These are phyloP conservation scores for Callospermophilus lateralis DNA, from an alignment of 2,113 vertebrate genomes.

Conservation along the genomic window DNA sequence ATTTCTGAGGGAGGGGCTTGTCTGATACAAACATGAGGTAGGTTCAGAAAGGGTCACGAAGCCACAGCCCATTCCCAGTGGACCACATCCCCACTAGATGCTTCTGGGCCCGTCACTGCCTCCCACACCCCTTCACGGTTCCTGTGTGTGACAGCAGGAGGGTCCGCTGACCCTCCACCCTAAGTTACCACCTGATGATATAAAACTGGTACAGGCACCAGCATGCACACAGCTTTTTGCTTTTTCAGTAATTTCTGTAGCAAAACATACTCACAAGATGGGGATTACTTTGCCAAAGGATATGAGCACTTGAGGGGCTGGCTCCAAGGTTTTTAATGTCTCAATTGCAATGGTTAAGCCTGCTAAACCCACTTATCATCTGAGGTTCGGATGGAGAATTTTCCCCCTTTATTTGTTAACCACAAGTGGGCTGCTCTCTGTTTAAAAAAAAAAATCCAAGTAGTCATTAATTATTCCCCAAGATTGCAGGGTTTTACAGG, in stretches of 20 bases:
- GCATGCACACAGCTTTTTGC: background rate
- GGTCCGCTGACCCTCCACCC: background rate
- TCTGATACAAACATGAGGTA: background rate
- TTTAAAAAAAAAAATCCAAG: slow-evolving; percentile 67
- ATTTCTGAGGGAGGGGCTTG: background rate
- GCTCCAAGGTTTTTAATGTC: slow-evolving; percentile 55
- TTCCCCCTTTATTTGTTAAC: slow-evolving; percentile 66
- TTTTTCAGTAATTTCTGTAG: slow-evolving; percentile 45
- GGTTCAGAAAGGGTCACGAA: background rate
- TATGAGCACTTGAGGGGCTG: background rate
- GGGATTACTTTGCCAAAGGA: slow-evolving; percentile 23
- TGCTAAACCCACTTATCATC: slow-evolving; percentile 51
- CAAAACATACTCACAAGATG: background rate
- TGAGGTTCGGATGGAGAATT: slow-evolving; percentile 34
- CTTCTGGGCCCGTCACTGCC: fast-evolving
- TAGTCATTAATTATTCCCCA: slow-evolving; percentile 66
- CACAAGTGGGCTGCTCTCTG: slow-evolving; percentile 28
- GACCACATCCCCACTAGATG: background rate
- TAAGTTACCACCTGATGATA: background rate
- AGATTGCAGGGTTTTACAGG: slow-evolving; percentile 49
- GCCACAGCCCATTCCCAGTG: no score
- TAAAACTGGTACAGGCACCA: background rate
- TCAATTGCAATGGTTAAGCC: slow-evolving; percentile 57
- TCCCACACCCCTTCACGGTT: background rate
- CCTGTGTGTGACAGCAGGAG: background rate